Evolutionary conservation across 2,113 vertebrate species (phyloP), one percentile per base, ranked within the genome.

Genomic region (Apus apus): DNA sequence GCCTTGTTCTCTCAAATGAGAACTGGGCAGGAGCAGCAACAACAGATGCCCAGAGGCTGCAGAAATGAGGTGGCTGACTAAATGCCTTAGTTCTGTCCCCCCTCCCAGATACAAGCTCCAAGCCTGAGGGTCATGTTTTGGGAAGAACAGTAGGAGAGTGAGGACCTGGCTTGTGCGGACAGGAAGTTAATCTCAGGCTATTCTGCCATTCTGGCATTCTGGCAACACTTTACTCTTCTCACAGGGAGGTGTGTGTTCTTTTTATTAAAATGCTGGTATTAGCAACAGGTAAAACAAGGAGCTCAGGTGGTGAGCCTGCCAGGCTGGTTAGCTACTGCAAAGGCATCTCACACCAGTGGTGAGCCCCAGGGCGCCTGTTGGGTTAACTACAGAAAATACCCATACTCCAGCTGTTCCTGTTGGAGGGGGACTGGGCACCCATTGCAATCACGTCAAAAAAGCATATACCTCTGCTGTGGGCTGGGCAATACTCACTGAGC

Each of bases 241-340:
- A n/a, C n/a, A 32, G 19, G 9, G 25, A 40, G 48, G 18, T 13
- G 15, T n/a, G 23, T 43, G 0, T 0, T 17, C n/a, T 19, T 67
- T 53, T 60, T 66, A 43, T n/a, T 77, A 54, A 89, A 92, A 74
- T 40, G 30, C 19, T 77, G 43, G 6, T 29, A 45, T 56, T 67
- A 72, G 20, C 53, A 75, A 78, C 22, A 91, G 23, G 61, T 85
- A 36, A 87, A 89, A 30, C 38, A 67, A 74, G 17, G 53, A 75
- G 18, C 43, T 89, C 51, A 78, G 51, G 38, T 57, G 70, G 10
- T 74, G 60, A 86, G 25, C 46, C 40, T 0, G 0, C 22, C 5
- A 7, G 30, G 21, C 26, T 2, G 5, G 51, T 70, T 36, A 87
- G 73, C 56, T 10, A 1, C 81, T 78, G 40, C 0, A 0, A 40